A percentile compares a stretch with the other conserved stretches of the same genome.
Evolutionary conservation across 92 coral and sea anemone species (phyloP).

Genomic region (Nematostella vectensis): DNA sequence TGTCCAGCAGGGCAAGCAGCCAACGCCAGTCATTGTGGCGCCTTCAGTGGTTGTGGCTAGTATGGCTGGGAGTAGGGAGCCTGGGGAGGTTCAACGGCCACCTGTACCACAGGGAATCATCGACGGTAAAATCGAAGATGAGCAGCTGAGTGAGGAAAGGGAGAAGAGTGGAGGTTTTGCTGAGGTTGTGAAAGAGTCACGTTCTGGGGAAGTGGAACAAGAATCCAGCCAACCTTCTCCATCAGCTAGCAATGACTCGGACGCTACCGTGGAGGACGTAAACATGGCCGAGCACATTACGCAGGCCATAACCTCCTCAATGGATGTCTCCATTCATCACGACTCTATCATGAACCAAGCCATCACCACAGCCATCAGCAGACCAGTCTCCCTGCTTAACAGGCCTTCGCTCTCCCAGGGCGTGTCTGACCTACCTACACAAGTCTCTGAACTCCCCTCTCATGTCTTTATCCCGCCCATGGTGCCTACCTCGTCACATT

Average conservation of each 20-base stretch:
- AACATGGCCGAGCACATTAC: background rate
- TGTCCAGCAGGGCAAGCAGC: slow-evolving; percentile 14
- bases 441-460: slow-evolving; percentile 3
- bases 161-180: background rate
- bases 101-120: slow-evolving; percentile 6
- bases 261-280: background rate
- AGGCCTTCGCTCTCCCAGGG: background rate
- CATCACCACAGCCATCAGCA: slow-evolving; percentile 1
- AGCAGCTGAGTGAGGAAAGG: background rate
- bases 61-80: background rate
- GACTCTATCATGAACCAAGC: background rate
- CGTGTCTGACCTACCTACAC: background rate
- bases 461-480: slow-evolving; percentile 33
- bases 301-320: slow-evolving; percentile 15
- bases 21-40: slow-evolving; percentile 33
- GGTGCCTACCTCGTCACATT: slow-evolving; percentile 10
- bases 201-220: background rate
- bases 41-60: background rate
- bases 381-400: background rate
- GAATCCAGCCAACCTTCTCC: background rate
- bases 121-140: slow-evolving; percentile 13
- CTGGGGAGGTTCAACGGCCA: background rate
- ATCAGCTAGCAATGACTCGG: background rate
- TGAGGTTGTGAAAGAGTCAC: background rate
- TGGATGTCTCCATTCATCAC: slow-evolving; percentile 21